Conservation (phyloP, 2,797 vertebrate genomes). For the Petrocephalus sullivani region DNA sequence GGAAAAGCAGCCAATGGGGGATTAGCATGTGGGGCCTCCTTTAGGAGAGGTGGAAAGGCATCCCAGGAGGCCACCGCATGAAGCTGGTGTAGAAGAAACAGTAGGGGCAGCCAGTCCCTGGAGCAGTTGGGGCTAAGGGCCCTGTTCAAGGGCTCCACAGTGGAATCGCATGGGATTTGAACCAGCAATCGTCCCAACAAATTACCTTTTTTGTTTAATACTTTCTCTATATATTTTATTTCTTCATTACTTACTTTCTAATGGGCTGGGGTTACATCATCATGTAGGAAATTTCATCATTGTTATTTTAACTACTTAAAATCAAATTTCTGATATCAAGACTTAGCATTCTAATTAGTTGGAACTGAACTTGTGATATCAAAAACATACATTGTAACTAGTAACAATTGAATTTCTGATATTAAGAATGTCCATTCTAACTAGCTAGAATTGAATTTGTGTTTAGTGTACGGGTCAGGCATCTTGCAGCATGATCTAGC, state of each 20-base stretch:
- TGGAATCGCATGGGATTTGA: neutral
- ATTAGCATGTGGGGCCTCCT: neutral
- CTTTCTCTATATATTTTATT: neutral
- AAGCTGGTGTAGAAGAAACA: neutral
- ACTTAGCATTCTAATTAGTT: too few relatives aligned
- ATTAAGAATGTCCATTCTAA: too few relatives aligned
- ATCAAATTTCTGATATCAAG: too few relatives aligned
- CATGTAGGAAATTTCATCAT: neutral
- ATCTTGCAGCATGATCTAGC: neutral
- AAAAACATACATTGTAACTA: too few relatives aligned
- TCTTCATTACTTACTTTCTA: neutral
- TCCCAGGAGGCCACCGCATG: neutral
- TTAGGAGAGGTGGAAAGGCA: neutral
- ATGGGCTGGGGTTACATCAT: neutral
- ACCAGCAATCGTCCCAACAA: neutral
- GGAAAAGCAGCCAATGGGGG: neutral
- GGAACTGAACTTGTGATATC: too few relatives aligned
- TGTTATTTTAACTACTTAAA: neutral
- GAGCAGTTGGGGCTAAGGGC: neutral
- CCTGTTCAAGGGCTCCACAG: neutral
- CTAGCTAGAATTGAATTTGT: too few relatives aligned
- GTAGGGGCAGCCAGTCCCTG: neutral
- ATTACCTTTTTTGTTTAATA: too few relatives aligned
- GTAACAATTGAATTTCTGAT: too few relatives aligned
- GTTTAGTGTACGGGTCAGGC: neutral